Evolutionary conservation across 2,113 vertebrate species (phyloP).

Genomic region (cattle (Bos taurus)): ARS-UCD2.0 NC_037330.1:118423501-118424000

Average conservation of each 20-base stretch:
- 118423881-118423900: accelerated
- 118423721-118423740: background rate
- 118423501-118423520: accelerated
- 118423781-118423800: background rate
- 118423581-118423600: background rate
- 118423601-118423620: accelerated
- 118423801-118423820: background rate
- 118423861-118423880: background rate
- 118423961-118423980: accelerated
- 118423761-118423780: accelerated
- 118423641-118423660: background rate
- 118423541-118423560: accelerated
- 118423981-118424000: accelerated
- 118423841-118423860: background rate
- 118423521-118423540: accelerated
- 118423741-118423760: background rate
- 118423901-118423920: background rate
- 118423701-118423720: accelerated
- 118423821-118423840: accelerated
- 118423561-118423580: background rate
- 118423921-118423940: background rate
- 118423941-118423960: background rate
- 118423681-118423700: accelerated
- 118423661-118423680: accelerated
- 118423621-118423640: accelerated